Conservation (phyloP, 2,113 vertebrate species). For the Dromas ardeola region DNA sequence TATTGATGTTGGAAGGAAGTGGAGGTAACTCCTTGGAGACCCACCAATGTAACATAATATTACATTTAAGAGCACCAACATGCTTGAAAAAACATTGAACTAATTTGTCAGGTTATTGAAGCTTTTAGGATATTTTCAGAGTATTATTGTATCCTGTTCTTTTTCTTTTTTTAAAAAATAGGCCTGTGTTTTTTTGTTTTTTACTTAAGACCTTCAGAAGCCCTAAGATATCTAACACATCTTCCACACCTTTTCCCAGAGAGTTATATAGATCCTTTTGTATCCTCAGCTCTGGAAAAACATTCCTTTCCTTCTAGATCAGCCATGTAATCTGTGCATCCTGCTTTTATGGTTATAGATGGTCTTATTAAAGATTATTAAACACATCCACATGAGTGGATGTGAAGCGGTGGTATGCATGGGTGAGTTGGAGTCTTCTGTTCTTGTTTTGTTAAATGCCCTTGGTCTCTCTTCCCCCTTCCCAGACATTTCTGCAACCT, state of each 20-base stretch:
- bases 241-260: not conserved
- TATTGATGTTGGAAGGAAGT: not conserved
- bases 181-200: not conserved
- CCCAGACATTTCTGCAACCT: not conserved
- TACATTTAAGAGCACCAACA: not conserved
- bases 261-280: not conserved
- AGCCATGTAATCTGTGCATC: not conserved
- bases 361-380: constrained; percentile 17
- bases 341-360: not conserved
- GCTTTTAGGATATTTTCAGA: not conserved
- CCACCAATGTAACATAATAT: not conserved
- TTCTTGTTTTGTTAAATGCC: not conserved
- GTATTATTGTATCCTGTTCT: not conserved
- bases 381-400: not conserved
- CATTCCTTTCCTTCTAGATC: constrained; percentile 9
- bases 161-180: not conserved
- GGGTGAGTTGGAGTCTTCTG: not conserved
- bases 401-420: not conserved
- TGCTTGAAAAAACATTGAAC: not conserved
- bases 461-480: not conserved
- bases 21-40: not conserved
- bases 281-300: not conserved
- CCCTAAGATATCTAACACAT: not conserved
- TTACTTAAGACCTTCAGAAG: not conserved
- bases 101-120: not conserved